Conservation (phyloP, 1,140 invertebrate genomes). For the Aphelinus atriplicis region DNA sequence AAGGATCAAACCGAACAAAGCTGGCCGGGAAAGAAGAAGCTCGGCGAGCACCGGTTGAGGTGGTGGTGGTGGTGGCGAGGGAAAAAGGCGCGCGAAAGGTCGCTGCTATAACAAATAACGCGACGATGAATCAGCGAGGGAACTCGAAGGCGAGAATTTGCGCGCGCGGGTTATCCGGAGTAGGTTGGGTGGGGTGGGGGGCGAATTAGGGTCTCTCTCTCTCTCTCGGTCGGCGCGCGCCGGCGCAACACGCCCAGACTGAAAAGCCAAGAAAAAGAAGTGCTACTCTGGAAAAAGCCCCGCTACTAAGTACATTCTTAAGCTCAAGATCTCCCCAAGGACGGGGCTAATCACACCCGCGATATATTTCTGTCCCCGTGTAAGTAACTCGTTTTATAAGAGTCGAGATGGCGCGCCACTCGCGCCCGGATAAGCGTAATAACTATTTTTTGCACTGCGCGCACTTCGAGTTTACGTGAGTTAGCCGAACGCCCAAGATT, state of each 20-base stretch:
- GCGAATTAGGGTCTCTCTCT: constrained; percentile 9
- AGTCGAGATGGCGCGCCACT: neutral
- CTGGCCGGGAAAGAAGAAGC: neutral
- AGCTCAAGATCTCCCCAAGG: constrained; percentile 25
- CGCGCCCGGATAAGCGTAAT: constrained; percentile 1
- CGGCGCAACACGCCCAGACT: no score
- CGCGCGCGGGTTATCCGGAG: constrained; percentile 3
- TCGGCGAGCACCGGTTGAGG: no score
- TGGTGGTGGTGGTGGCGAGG: neutral
- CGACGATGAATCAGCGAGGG: constrained; percentile 23
- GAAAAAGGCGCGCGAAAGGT: constrained; percentile 20
- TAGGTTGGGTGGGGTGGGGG: neutral
- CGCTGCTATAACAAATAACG: constrained; percentile 28
- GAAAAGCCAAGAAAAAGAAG: neutral
- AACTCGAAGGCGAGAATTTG: no score
- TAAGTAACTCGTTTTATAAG: constrained; percentile 21
- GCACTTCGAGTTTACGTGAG: no score
- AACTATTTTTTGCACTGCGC: neutral
- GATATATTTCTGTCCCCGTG: constrained; percentile 22
- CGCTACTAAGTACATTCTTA: constrained; percentile 23
- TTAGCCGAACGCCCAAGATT: no score
- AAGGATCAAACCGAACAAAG: constrained; percentile 20
- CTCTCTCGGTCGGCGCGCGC: neutral
- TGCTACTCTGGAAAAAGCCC: neutral
- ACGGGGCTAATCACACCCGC: constrained; percentile 29